Conservation (phyloP, 2,797 vertebrate genomes). For the Acrossocheilus wenchowensis region DNA sequence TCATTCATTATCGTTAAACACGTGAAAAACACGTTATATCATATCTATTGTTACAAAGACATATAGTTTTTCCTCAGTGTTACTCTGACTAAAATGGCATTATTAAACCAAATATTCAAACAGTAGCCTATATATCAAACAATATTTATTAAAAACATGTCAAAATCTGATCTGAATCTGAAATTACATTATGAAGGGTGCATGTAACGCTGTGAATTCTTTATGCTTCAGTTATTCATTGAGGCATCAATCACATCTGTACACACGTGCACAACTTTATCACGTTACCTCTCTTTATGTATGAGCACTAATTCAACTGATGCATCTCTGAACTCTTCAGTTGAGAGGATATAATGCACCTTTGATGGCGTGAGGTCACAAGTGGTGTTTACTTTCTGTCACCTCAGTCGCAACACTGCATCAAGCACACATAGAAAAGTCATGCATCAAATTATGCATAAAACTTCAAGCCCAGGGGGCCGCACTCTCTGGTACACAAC, state of each 20-base stretch:
- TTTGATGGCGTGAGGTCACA: constrained; percentile 48
- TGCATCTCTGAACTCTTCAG: constrained; percentile 39
- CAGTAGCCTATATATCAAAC: background rate
- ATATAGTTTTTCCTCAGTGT: background rate
- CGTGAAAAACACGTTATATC: background rate
- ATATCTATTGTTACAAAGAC: background rate
- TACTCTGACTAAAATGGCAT: background rate
- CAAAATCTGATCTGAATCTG: background rate
- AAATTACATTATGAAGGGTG: background rate
- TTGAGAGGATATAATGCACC: constrained; percentile 56
- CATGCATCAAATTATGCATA: constrained; percentile 69
- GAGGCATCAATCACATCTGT: background rate
- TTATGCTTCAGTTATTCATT: background rate
- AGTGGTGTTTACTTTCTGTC: constrained; percentile 63
- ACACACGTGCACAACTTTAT: background rate
- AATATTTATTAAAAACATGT: background rate
- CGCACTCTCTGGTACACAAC: constrained; percentile 82
- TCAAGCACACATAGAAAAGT: constrained; percentile 61
- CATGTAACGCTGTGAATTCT: background rate
- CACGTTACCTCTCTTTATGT: constrained; percentile 22
- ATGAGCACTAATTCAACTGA: constrained; percentile 37
- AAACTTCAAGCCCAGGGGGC: constrained; percentile 71
- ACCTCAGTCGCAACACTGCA: constrained; percentile 56
- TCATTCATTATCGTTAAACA: background rate
- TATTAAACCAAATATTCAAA: background rate